phyloP scores from a whole-genome alignment of 2,888 invertebrate genomes.

The Eupithecia abbreviata region DNA sequence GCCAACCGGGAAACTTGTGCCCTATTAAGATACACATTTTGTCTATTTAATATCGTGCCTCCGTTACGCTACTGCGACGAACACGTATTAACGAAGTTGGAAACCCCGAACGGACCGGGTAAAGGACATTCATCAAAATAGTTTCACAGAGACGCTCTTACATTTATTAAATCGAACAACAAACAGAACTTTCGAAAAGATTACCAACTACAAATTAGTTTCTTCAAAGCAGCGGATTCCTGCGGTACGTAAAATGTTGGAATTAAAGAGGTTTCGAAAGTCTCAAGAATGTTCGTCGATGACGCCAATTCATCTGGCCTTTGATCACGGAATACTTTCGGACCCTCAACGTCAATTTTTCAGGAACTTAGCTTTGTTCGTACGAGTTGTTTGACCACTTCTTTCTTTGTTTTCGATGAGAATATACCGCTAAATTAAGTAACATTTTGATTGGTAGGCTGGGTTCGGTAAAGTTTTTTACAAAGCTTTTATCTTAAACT shows the following conservation, averaged over 20 bases:
- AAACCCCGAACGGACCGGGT: conserved; percentile 45
- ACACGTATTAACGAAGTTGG: conserved; percentile 47
- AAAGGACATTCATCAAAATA: conserved; percentile 61
- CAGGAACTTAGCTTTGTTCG: conserved; percentile 61
- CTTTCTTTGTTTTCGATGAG: conserved; percentile 58
- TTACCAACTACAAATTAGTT: conserved; percentile 75
- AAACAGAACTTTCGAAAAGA: conserved; percentile 62
- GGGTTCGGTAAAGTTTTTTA: conserved; percentile 54
- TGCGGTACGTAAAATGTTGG: conserved; percentile 70
- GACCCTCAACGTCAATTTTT: conserved; percentile 66
- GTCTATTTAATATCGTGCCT: conserved; percentile 67
- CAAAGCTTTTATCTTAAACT: conserved; percentile 53
- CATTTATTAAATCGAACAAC: conserved; percentile 71
- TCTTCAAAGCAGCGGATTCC: conserved; percentile 76
- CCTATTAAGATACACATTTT: conserved; percentile 75
- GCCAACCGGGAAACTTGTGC: conserved; percentile 66
- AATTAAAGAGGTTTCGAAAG: conserved; percentile 58
- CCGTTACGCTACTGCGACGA: conserved; percentile 44
- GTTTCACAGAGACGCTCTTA: conserved; percentile 60
- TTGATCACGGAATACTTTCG: conserved; percentile 70
- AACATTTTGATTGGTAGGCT: conserved; percentile 60
- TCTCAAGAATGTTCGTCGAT: conserved; percentile 54
- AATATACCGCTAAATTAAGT: conserved; percentile 61
- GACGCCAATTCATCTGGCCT: conserved; percentile 59
- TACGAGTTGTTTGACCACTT: conserved; percentile 61